These are phyloP conservation scores for Ethmia dodecea DNA, from an alignment of 2,888 invertebrate species.

Conservation along the genomic window DNA sequence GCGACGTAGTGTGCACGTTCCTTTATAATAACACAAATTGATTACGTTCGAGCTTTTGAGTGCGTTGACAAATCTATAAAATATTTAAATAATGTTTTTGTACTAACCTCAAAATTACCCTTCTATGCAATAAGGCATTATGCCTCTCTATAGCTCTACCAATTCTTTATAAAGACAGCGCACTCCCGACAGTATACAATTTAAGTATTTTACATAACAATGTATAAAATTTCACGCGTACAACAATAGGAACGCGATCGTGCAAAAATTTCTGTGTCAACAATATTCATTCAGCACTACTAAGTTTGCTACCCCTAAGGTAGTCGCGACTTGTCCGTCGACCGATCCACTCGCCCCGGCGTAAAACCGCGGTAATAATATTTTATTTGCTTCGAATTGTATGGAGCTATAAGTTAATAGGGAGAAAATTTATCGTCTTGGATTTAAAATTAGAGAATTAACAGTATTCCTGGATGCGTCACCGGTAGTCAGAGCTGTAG, in stretches of 20 bases:
- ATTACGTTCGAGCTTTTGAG: no score
- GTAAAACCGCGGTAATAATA: not conserved
- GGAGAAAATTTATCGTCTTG: conserved; percentile 35
- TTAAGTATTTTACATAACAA: conserved; percentile 27
- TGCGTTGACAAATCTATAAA: no score
- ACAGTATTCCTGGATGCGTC: conserved; percentile 71
- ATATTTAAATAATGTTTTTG: conserved; percentile 11
- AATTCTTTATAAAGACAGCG: conserved; percentile 36
- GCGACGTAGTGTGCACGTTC: no score
- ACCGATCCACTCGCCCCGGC: conserved; percentile 14
- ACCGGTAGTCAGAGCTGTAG: conserved; percentile 64
- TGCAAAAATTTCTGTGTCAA: conserved; percentile 39
- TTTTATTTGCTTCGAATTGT: conserved; percentile 5
- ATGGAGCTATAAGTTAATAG: conserved; percentile 14
- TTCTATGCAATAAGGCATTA: not conserved
- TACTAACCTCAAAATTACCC: conserved; percentile 9
- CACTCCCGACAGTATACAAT: conserved; percentile 29
- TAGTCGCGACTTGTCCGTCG: conserved; percentile 22
- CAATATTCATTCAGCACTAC: conserved; percentile 33
- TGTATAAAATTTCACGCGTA: conserved; percentile 30
- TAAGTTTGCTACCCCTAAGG: conserved; percentile 33
- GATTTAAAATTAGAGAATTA: conserved; percentile 54
- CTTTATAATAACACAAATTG: no score
- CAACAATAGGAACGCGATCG: conserved; percentile 30
- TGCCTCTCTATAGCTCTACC: conserved; percentile 6